A percentile compares a stretch with the other conserved stretches of the same genome.
Evolutionary conservation across 92 coral and sea anemone species (phyloP).

Genomic region (Virgularia gustaviana): DNA sequence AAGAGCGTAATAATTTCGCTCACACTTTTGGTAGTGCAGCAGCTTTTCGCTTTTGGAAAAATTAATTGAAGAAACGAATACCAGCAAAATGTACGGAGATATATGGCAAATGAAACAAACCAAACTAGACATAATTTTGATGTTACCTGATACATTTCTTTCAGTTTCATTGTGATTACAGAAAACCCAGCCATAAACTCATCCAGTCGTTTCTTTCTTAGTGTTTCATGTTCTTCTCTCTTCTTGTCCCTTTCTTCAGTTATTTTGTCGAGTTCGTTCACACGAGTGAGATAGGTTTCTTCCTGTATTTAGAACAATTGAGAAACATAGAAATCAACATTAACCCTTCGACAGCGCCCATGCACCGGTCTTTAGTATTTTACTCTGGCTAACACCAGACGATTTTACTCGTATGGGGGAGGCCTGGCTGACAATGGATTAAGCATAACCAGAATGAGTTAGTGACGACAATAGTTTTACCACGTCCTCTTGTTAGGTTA

Average conservation of each 20-base stretch:
- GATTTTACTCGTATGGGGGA: too few species aligned
- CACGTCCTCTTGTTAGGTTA: not conserved
- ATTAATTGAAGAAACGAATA: too few species aligned
- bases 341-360: too few species aligned
- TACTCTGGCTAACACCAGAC: too few species aligned
- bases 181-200: conserved; percentile 97
- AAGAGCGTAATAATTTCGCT: too few species aligned
- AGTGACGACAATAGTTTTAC: not conserved
- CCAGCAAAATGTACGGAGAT: not conserved
- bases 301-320: conserved; percentile 67
- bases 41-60: too few species aligned
- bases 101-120: not conserved
- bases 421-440: too few species aligned
- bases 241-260: conserved; percentile 82
- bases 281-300: conserved; percentile 88
- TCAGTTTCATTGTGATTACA: conserved; percentile 84
- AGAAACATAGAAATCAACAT: too few species aligned
- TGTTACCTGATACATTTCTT: conserved; percentile 95
- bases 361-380: too few species aligned
- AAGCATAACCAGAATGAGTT: too few species aligned
- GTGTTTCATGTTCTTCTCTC: conserved; percentile 80
- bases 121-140: not conserved
- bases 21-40: too few species aligned
- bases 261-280: conserved; percentile 80
- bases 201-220: conserved; percentile 83